Conservation (phyloP, 2,888 invertebrate species). For the Pyrochroa serraticornis region DNA sequence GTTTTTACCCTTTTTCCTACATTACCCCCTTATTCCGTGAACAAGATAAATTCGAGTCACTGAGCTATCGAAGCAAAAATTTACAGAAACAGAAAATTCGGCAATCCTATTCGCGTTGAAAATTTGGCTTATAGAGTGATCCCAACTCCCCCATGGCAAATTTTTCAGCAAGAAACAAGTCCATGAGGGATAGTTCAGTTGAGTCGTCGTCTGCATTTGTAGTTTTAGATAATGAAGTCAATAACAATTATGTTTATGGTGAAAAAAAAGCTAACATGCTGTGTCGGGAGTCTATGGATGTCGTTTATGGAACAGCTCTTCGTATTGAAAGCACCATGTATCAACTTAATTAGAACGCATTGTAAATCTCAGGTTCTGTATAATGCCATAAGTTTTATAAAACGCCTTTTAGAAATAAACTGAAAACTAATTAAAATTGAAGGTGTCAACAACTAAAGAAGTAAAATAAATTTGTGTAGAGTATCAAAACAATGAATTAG, state of each 20-base stretch:
- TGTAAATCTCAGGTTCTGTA: constrained; percentile 20
- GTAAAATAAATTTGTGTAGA: too few species aligned
- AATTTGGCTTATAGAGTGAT: constrained; percentile 37
- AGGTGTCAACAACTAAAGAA: too few species aligned
- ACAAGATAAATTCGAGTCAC: too few species aligned
- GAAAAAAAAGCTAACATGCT: constrained; percentile 26
- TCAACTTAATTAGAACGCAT: constrained; percentile 5
- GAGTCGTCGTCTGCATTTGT: constrained; percentile 42
- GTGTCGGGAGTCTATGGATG: not conserved
- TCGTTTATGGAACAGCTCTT: constrained; percentile 28
- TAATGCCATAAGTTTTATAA: constrained; percentile 25
- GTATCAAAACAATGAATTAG: too few species aligned
- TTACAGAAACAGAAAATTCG: constrained; percentile 38
- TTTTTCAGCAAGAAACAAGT: constrained; percentile 25
- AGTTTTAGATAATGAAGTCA: constrained; percentile 41
- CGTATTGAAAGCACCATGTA: constrained; percentile 4
- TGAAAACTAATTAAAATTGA: too few species aligned
- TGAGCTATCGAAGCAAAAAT: too few species aligned
- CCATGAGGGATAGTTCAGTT: constrained; percentile 26
- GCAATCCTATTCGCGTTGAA: constrained; percentile 46
- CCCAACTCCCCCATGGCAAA: constrained; percentile 19
- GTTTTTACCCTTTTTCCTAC: too few species aligned
- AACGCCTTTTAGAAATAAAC: constrained; percentile 5
- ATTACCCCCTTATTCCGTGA: too few species aligned
- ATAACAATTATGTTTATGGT: constrained; percentile 30